These are phyloP conservation scores for Tautogolabrus adspersus DNA, from an alignment of 2,113 vertebrate species.

Conservation along the genomic window DNA sequence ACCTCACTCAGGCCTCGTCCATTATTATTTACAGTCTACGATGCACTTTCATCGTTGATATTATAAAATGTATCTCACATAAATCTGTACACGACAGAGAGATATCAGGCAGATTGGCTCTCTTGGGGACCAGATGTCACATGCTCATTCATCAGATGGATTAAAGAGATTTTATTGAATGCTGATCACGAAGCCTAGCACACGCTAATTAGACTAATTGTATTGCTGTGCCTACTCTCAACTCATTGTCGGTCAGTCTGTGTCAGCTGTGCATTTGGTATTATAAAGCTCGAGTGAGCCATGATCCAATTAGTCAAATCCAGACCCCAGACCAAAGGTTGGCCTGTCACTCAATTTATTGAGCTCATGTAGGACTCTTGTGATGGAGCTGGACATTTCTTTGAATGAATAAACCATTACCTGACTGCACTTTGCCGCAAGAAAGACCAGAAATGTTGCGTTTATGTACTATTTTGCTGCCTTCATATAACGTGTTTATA, in stretches of 20 bases:
- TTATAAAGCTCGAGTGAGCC: constrained; percentile 61
- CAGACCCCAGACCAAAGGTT: constrained; percentile 34
- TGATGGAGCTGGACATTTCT: background rate
- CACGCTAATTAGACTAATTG: constrained; percentile 35
- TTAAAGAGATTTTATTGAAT: background rate
- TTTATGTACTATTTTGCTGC: background rate
- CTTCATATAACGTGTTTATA: constrained; percentile 5
- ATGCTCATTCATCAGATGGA: background rate
- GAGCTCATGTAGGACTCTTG: constrained; percentile 18
- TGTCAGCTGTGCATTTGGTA: constrained; percentile 49
- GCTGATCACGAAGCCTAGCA: background rate
- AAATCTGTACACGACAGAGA: background rate
- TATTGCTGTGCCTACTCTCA: constrained; percentile 12
- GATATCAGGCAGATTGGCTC: no score
- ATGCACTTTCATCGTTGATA: no score
- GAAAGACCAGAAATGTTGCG: background rate
- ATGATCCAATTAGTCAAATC: constrained; percentile 73
- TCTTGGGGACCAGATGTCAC: no score
- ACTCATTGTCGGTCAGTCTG: constrained; percentile 35
- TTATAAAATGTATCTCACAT: background rate
- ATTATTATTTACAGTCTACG: no score
- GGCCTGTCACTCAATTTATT: constrained; percentile 19
- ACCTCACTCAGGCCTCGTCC: no score
- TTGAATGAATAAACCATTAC: constrained; percentile 1
- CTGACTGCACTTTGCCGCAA: background rate